These are phyloP conservation scores for Stichopus horrens DNA, from an alignment of 53 echinoderm and acorn worm genomes.

Conservation along the genomic window DNA sequence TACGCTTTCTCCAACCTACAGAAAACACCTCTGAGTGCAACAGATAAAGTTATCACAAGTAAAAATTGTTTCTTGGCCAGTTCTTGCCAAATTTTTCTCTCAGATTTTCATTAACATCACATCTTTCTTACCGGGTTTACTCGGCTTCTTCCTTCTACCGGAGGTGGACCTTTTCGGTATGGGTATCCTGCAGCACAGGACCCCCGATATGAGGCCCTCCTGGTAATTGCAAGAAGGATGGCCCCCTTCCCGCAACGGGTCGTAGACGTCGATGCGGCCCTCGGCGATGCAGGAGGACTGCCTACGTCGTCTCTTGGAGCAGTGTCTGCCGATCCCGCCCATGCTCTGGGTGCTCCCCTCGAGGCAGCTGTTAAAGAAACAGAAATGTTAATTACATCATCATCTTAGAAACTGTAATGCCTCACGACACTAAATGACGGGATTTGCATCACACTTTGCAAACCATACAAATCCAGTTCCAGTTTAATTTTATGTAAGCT, in stretches of 20 bases:
- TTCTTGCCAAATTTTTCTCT: background rate
- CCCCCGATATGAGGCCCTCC: constrained; percentile 83
- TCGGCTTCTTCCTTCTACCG: constrained; percentile 9
- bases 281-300: constrained; percentile 81
- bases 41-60: no score
- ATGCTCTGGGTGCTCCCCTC: constrained; percentile 67
- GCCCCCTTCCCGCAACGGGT: background rate
- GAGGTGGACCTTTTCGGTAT: constrained; percentile 26
- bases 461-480: no score
- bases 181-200: constrained; percentile 78
- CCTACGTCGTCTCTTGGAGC: constrained; percentile 68
- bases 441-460: no score
- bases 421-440: no score
- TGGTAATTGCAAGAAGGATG: constrained; percentile 73
- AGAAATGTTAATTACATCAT: no score
- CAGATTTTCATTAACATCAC: background rate
- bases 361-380: constrained; percentile 59
- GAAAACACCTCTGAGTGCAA: no score
- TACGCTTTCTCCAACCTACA: no score
- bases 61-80: no score
- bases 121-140: constrained; percentile 36
- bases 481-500: no score
- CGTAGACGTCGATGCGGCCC: constrained; percentile 87
- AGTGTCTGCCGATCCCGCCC: constrained; percentile 86
- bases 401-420: no score